Percentiles rank a stretch among this genome's conserved stretches.
Evolutionary conservation across 2,113 vertebrate genomes (phyloP).

Genomic region (Fregata magnificens): DNA sequence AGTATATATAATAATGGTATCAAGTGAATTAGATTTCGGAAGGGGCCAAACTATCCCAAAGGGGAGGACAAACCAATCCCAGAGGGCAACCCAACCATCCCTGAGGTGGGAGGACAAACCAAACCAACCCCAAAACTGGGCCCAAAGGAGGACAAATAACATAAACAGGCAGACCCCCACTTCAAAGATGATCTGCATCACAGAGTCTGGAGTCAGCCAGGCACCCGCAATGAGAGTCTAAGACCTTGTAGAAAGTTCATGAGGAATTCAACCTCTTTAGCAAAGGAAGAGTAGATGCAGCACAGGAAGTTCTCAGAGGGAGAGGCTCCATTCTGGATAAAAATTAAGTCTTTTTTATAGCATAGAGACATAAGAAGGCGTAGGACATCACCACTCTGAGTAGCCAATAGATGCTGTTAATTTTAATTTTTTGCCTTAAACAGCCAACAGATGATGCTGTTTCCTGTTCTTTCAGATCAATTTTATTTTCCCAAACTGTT

Average conservation of each 20-base stretch:
- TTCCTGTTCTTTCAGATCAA: neutral
- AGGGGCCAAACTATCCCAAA: neutral
- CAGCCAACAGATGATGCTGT: neutral
- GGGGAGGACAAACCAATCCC: neutral
- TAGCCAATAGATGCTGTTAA: neutral
- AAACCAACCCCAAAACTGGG: neutral
- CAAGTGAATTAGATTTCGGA: neutral
- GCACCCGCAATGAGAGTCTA: neutral
- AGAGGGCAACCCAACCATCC: neutral
- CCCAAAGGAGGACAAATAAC: neutral
- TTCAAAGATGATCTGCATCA: neutral
- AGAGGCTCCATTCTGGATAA: neutral
- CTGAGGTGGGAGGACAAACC: neutral
- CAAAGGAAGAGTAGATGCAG: neutral
- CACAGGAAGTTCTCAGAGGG: neutral
- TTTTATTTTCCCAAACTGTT: neutral
- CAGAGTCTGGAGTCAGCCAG: neutral
- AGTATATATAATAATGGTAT: neutral
- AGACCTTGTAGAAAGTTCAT: neutral
- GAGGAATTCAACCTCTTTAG: neutral
- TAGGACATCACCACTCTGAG: neutral
- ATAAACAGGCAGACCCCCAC: neutral
- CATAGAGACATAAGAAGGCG: neutral
- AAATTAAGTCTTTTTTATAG: neutral
- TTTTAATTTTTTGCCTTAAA: neutral